phyloP scores from a whole-genome alignment of 2,888 invertebrate species.

The Helleia helle region DNA sequence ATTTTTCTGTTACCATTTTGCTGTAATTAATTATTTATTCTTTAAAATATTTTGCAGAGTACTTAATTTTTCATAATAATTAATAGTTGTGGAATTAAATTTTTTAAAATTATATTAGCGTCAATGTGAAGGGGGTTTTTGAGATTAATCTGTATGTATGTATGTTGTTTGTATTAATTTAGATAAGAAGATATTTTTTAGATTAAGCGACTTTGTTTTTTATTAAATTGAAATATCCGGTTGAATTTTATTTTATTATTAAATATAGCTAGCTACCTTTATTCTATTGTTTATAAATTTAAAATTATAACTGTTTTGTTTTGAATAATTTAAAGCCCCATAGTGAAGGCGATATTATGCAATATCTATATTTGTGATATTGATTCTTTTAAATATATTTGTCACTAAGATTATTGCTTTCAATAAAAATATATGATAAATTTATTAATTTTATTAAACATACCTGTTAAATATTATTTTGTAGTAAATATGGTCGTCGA shows the following conservation, averaged over 20 bases:
- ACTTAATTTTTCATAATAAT: conserved; percentile 10
- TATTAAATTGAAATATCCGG: conserved; percentile 5
- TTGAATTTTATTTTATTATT: conserved; percentile 8
- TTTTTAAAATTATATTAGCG: neutral
- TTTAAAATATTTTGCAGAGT: conserved; percentile 6
- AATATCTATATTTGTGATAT: too few species aligned
- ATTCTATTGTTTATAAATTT: too few species aligned
- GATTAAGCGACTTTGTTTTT: conserved; percentile 5
- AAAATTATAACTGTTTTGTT: neutral
- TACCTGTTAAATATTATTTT: too few species aligned
- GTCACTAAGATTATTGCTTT: too few species aligned
- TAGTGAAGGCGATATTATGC: neutral
- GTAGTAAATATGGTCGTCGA: too few species aligned
- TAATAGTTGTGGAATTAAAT: neutral
- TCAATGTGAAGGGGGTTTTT: neutral
- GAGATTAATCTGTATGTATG: conserved; percentile 4
- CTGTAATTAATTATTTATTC: conserved; percentile 17
- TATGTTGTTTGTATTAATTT: neutral
- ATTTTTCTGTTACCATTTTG: conserved; percentile 62
- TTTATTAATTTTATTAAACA: too few species aligned
- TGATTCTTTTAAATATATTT: too few species aligned
- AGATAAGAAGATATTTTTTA: conserved; percentile 3
- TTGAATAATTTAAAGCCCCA: neutral
- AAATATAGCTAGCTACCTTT: conserved; percentile 2
- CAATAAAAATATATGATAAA: too few species aligned